phyloP scores from a whole-genome alignment of 2,888 invertebrate genomes.

The Campaea margaritaria region DNA sequence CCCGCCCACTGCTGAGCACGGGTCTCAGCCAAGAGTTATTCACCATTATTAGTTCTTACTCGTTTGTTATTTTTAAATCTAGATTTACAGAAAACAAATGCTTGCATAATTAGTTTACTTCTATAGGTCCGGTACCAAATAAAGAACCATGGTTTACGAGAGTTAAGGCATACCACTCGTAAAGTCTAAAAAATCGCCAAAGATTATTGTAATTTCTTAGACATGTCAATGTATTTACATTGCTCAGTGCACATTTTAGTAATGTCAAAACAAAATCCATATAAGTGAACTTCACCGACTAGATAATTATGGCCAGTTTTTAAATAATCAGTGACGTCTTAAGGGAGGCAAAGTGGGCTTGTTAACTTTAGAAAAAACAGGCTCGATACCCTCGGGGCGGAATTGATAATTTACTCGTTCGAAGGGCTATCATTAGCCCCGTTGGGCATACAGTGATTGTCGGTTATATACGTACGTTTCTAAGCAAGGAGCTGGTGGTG shows the following conservation, averaged over 20 bases:
- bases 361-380: slow-evolving; percentile 79
- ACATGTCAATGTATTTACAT: too few relatives aligned
- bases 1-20: too few relatives aligned
- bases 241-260: background rate
- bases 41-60: too few relatives aligned
- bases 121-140: too few relatives aligned
- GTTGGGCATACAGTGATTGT: slow-evolving; percentile 78
- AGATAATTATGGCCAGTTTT: slow-evolving; percentile 17
- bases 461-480: slow-evolving; percentile 73
- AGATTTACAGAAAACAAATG: too few relatives aligned
- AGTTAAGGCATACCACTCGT: too few relatives aligned
- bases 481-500: slow-evolving; percentile 6
- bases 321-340: slow-evolving; percentile 41
- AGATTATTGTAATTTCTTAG: too few relatives aligned
- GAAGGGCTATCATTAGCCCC: slow-evolving; percentile 82
- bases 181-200: too few relatives aligned
- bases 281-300: slow-evolving; percentile 8
- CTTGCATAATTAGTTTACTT: too few relatives aligned
- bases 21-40: too few relatives aligned
- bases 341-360: slow-evolving; percentile 67
- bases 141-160: too few relatives aligned
- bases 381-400: slow-evolving; percentile 76
- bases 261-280: background rate
- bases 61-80: too few relatives aligned
- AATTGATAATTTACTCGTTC: slow-evolving; percentile 84